A percentile compares a stretch with the other conserved stretches of the same genome.
These are phyloP conservation scores for Drosophila sucinea DNA, from an alignment of 1,140 invertebrate species.

Conservation along the genomic window DNA sequence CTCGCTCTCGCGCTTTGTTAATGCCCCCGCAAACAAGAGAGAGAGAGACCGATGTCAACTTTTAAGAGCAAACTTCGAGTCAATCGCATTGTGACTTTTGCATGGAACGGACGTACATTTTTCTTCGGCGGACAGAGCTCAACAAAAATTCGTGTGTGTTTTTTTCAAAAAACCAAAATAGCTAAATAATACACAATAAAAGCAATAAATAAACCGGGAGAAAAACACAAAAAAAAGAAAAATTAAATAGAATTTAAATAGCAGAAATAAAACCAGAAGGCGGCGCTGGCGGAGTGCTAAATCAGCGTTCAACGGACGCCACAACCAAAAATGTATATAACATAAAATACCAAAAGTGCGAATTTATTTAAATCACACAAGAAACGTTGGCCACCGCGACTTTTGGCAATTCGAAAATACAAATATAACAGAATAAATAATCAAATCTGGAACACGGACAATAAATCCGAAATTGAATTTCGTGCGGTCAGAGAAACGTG, in stretches of 20 bases:
- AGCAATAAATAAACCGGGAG: background rate
- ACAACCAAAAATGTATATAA: conserved; percentile 49
- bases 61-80: conserved; percentile 32
- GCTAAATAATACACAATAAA: conserved; percentile 8
- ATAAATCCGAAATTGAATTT: conserved; percentile 47
- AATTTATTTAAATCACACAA: conserved; percentile 37
- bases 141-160: conserved; percentile 19
- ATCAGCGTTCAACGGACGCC: conserved; percentile 17
- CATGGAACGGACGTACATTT: conserved; percentile 42
- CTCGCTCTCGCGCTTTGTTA: background rate
- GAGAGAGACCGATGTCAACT: background rate
- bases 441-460: conserved; percentile 22
- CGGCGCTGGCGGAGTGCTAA: background rate
- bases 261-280: background rate
- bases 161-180: conserved; percentile 28
- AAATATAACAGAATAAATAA: conserved; percentile 21
- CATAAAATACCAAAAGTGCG: conserved; percentile 55
- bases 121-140: background rate
- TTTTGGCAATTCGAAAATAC: conserved; percentile 33
- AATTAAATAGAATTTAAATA: background rate
- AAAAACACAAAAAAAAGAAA: background rate
- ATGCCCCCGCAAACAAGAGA: conserved; percentile 7
- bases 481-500: conserved; percentile 36
- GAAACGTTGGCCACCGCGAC: conserved; percentile 18
- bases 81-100: conserved; percentile 55